Base-by-base conservation (phyloP, 1,140 invertebrate species). In the Eupristina koningsbergeri region DNA sequence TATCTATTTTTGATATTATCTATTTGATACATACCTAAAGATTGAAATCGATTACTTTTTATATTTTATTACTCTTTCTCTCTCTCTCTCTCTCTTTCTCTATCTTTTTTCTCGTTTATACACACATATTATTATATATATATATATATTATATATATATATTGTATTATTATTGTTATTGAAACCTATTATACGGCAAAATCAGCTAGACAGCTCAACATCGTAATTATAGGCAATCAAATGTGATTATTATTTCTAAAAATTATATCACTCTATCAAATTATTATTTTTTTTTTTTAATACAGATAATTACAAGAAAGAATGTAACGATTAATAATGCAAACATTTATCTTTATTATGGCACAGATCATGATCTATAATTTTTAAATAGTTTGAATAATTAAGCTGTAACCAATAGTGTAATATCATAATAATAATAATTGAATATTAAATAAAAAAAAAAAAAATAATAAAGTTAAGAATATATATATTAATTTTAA, bases 161-260 rank as follows among this genome's bases (percentile, higher is more conserved):
- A n/a, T n/a, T n/a, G n/a, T n/a, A n/a, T n/a, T n/a, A n/a, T n/a
- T 50, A 15, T 58, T 39, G 13, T 47, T 47, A 77, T 63, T 34
- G 75, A 63, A 77, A 53, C 75, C 75, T 79, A 91, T 92, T 89
- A 92, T 92, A 92, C 91, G 90, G 91, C 92, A 92, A 92, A 89
- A 88, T 91, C n/a, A n/a, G n/a, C n/a, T n/a, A 89, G 88, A 91
- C 90, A 92, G 89, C 89, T 91, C 90, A 89, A 90, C 87, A 89
- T 91, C 89, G 86, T 91, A 90, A 92, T 92, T 91, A 92, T 90
- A 64, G 71, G 78, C 45, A 80, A 80, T 80, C 64, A 80, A 63
- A 91, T 88, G 91, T 92, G 91, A 92, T 92, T 92, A 92, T 92
- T 92, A 91, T 92, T 91, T 92, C 91, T 91, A 91, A 90, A 92